These are phyloP conservation scores for Platycercus adscitus DNA, from an alignment of 2,113 vertebrate species.

Conservation along the genomic window DNA sequence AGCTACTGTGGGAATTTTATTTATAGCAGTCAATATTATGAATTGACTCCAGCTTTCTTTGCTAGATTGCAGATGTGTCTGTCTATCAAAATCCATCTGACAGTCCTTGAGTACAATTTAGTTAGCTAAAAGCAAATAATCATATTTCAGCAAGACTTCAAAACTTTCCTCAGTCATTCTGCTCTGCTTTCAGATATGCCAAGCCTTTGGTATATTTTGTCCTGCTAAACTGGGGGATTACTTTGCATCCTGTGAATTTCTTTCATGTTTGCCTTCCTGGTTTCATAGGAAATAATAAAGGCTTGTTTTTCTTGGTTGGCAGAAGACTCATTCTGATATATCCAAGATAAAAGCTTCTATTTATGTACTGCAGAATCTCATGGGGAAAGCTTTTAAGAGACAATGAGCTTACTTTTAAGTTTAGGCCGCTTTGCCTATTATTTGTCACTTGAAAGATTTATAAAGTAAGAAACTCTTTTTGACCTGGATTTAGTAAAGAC, in stretches of 20 bases:
- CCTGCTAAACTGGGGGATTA: background rate
- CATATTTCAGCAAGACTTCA: background rate
- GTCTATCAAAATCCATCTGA: background rate
- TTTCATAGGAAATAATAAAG: conserved; percentile 31
- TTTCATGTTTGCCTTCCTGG: conserved; percentile 5
- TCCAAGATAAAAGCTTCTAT: conserved; percentile 4
- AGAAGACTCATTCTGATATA: background rate
- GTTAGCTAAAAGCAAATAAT: background rate
- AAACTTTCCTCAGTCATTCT: background rate
- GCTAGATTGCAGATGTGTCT: background rate
- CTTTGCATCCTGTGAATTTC: background rate
- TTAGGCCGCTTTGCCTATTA: background rate
- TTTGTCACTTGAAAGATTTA: background rate
- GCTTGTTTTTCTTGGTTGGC: conserved; percentile 1
- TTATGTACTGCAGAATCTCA: background rate
- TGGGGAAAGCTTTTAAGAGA: background rate
- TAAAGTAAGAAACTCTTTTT: background rate
- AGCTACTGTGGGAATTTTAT: background rate
- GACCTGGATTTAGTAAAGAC: background rate
- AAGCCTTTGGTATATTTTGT: background rate
- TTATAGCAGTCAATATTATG: background rate
- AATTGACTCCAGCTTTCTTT: background rate
- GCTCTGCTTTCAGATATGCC: background rate
- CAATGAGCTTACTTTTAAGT: background rate
- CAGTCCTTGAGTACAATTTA: background rate